phyloP scores from a whole-genome alignment of 1,140 invertebrate species.

The Rhopalosiphum padi region DNA sequence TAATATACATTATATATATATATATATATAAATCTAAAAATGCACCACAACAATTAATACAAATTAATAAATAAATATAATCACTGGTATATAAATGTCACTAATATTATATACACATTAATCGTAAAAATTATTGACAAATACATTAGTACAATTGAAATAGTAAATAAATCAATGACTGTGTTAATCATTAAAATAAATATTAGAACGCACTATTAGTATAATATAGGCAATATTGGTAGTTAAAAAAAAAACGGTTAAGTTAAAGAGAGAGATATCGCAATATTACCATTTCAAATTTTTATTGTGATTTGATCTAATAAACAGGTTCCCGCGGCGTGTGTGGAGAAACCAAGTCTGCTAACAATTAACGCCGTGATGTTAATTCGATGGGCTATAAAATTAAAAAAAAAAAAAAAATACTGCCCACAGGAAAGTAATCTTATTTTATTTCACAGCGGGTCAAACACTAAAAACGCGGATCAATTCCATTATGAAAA shows the following conservation, averaged over 20 bases:
- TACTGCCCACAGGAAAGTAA: constrained; percentile 7
- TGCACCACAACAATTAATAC: neutral
- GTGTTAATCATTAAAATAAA: neutral
- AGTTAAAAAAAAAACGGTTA: neutral
- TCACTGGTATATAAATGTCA: neutral
- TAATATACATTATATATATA: neutral
- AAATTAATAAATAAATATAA: neutral
- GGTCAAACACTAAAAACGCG: neutral
- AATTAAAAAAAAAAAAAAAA: neutral
- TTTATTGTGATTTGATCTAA: constrained; percentile 47
- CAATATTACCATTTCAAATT: neutral
- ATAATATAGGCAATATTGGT: neutral
- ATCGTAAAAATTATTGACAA: neutral
- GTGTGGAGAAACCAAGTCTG: neutral
- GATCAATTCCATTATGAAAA: neutral
- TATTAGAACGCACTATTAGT: neutral
- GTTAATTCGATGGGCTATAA: constrained; percentile 45
- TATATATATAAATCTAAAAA: neutral
- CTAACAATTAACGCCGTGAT: neutral
- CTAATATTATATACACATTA: neutral
- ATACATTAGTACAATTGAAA: neutral
- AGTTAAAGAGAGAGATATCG: neutral
- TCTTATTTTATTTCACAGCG: neutral
- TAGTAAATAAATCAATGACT: neutral
- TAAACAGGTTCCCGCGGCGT: constrained; percentile 31